Percentiles rank a stretch among this genome's conserved stretches.
Conservation (phyloP, 1,140 invertebrate genomes). For the Drosophila chauvacae region DNA sequence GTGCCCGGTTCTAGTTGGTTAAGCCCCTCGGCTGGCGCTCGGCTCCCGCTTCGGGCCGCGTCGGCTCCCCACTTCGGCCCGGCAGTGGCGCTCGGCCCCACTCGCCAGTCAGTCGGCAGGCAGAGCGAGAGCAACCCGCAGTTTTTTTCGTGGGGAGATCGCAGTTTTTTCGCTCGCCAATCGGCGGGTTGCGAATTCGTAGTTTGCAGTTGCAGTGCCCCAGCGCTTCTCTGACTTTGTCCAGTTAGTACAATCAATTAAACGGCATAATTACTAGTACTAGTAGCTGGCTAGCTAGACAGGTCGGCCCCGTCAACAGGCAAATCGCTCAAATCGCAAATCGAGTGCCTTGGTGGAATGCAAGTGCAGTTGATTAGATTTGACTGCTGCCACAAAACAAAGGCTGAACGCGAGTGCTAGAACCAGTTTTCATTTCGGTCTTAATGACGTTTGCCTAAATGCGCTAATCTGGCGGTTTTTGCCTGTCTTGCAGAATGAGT, state of each 20-base stretch:
- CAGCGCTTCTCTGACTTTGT: conserved; percentile 22
- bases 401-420: conserved; percentile 16
- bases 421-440: conserved; percentile 40
- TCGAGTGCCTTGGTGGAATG: conserved; percentile 36
- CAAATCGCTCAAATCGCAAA: conserved; percentile 10
- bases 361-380: conserved; percentile 75
- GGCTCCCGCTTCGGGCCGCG: conserved; percentile 22
- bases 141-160: conserved; percentile 51
- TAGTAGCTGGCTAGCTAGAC: conserved; percentile 20
- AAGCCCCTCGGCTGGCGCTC: conserved; percentile 56
- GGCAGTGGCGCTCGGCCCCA: conserved; percentile 31
- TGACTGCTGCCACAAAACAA: conserved; percentile 53
- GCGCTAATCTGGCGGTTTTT: conserved; percentile 18
- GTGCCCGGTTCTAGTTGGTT: conserved; percentile 76
- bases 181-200: conserved; percentile 47
- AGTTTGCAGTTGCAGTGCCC: conserved; percentile 34
- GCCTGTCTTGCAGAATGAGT: conserved; percentile 31
- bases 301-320: conserved; percentile 37
- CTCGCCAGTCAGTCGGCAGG: conserved; percentile 48
- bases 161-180: conserved; percentile 42
- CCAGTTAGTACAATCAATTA: conserved; percentile 37
- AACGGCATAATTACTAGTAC: conserved; percentile 36
- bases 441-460: conserved; percentile 39
- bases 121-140: conserved; percentile 49
- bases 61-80: conserved; percentile 48